A percentile compares a stretch with the other conserved stretches of the same genome.
These are phyloP conservation scores for Drosophila mayri DNA, from an alignment of 1,140 invertebrate genomes.

Conservation along the genomic window DNA sequence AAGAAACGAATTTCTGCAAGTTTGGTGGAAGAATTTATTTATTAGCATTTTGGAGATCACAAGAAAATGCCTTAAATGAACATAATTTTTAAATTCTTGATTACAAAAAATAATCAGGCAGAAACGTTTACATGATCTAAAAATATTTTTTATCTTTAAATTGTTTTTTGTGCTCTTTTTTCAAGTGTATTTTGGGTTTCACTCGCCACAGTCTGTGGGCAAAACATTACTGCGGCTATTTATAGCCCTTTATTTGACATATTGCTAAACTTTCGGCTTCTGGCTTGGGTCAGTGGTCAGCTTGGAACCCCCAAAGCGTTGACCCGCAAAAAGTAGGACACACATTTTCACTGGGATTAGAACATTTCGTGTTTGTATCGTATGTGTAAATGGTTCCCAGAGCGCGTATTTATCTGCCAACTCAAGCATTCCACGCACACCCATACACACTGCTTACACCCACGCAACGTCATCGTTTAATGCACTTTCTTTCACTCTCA, in stretches of 20 bases:
- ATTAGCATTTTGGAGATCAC: not conserved
- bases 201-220: slow-evolving; percentile 13
- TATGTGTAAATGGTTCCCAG: slow-evolving; percentile 54
- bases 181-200: slow-evolving; percentile 20
- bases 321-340: slow-evolving; percentile 70
- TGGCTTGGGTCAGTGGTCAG: slow-evolving; percentile 38
- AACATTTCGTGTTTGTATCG: slow-evolving; percentile 34
- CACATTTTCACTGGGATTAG: slow-evolving; percentile 35
- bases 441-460: slow-evolving; percentile 1
- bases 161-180: not conserved
- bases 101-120: not conserved
- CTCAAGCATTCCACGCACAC: slow-evolving; percentile 6
- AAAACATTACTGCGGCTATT: slow-evolving; percentile 57
- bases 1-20: not conserved
- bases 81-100: not conserved
- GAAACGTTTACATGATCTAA: rapidly evolving
- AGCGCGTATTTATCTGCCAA: slow-evolving; percentile 23
- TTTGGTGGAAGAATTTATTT: not conserved
- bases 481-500: slow-evolving; percentile 42
- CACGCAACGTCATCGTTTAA: slow-evolving; percentile 21
- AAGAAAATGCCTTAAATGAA: not conserved
- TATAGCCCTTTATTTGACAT: slow-evolving; percentile 67
- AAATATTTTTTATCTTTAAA: not conserved
- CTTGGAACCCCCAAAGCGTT: slow-evolving; percentile 53
- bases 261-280: slow-evolving; percentile 71